phyloP scores from a whole-genome alignment of 1,140 invertebrate species.

The Drosophila eugracilis region DNA sequence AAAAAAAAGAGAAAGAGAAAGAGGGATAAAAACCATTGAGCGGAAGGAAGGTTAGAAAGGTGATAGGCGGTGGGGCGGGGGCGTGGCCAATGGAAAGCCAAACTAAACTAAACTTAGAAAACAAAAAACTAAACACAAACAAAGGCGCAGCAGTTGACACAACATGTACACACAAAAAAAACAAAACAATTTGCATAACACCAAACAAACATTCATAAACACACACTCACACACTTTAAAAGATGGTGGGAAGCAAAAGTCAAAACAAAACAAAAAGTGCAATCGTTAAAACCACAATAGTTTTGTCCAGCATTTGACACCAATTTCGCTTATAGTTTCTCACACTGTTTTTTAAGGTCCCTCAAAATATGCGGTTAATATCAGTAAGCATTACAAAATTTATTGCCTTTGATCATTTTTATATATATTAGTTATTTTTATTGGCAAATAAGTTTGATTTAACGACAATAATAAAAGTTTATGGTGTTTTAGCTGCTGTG shows the following conservation, averaged over 20 bases:
- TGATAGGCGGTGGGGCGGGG: constrained; percentile 20
- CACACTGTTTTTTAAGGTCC: constrained; percentile 19
- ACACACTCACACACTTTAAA: constrained; percentile 16
- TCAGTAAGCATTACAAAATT: not conserved
- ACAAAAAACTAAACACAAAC: constrained; percentile 45
- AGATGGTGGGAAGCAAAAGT: constrained; percentile 52
- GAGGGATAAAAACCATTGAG: constrained; percentile 10
- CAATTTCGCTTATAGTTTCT: constrained; percentile 33
- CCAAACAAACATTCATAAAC: constrained; percentile 12
- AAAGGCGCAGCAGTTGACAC: constrained; percentile 76
- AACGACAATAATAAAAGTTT: too few relatives aligned
- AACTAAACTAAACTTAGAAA: constrained; percentile 29
- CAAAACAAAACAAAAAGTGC: constrained; percentile 44
- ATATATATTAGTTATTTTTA: too few relatives aligned
- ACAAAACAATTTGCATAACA: constrained; percentile 79
- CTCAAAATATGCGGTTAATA: constrained; percentile 9
- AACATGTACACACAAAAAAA: constrained; percentile 58
- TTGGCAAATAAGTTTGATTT: too few relatives aligned
- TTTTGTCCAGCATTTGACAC: constrained; percentile 52
- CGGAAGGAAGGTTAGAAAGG: constrained; percentile 66
- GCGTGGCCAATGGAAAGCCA: constrained; percentile 29
- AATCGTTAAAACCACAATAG: constrained; percentile 50
- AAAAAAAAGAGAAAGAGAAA: constrained; percentile 36
- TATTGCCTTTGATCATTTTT: too few relatives aligned
- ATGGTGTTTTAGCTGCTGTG: too few relatives aligned